Evolutionary conservation across 2,888 invertebrate species (phyloP).

Genomic region (Subacronicta megacephala): DNA sequence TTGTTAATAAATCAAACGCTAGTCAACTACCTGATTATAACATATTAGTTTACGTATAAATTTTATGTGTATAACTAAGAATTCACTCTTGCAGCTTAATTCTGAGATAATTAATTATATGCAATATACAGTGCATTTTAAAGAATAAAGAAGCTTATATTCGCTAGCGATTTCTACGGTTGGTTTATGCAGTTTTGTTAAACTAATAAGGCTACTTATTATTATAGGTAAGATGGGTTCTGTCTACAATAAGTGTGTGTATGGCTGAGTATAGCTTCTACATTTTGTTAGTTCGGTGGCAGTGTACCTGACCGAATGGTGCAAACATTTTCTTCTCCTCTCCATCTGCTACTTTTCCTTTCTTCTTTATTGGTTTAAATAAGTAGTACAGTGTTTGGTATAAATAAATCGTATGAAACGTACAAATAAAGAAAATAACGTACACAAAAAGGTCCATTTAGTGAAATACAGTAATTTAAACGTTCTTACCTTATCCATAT

Average conservation of each 20-base stretch:
- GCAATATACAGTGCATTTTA: constrained; percentile 20
- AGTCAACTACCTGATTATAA: no score
- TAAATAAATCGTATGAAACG: constrained; percentile 48
- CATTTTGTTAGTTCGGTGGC: constrained; percentile 48
- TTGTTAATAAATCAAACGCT: no score
- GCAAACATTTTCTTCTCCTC: constrained; percentile 94
- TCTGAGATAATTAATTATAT: not conserved
- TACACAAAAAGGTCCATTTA: constrained; percentile 9
- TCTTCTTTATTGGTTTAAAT: constrained; percentile 80
- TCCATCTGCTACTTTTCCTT: constrained; percentile 94
- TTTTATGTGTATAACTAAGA: constrained; percentile 5
- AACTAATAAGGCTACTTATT: constrained; percentile 30
- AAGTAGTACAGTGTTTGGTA: constrained; percentile 48
- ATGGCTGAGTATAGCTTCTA: constrained; percentile 44
- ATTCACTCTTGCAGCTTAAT: constrained; percentile 2
- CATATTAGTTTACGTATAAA: constrained; percentile 2
- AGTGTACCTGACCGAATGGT: constrained; percentile 94
- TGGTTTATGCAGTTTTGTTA: constrained; percentile 5
- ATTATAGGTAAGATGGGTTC: no score
- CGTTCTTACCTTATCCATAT: constrained; percentile 95
- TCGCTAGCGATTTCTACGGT: constrained; percentile 14
- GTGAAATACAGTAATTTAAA: not conserved
- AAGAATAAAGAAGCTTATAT: constrained; percentile 7
- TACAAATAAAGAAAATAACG: constrained; percentile 37
- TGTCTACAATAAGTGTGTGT: constrained; percentile 31